These are phyloP conservation scores for Bombus ignitus DNA, from an alignment of 1,140 invertebrate genomes.

Conservation along the genomic window DNA sequence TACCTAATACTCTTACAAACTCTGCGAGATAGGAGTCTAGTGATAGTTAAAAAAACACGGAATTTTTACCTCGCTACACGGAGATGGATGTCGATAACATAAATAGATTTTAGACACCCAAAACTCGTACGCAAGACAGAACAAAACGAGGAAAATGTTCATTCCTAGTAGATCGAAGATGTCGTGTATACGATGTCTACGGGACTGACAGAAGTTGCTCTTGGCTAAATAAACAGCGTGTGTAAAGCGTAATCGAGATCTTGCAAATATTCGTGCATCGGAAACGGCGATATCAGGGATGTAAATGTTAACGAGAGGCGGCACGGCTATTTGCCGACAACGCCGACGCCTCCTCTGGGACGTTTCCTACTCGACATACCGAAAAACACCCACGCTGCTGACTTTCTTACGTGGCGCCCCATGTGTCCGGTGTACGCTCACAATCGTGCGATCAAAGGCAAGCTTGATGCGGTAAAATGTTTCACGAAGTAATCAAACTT, in stretches of 20 bases:
- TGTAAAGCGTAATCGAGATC: slow-evolving; percentile 30
- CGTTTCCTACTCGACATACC: neutral
- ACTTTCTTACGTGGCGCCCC: neutral
- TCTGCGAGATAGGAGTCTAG: neutral
- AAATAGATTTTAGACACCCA: neutral
- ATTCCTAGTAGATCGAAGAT: neutral
- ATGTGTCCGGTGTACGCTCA: too few relatives aligned
- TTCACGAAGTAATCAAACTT: slow-evolving; percentile 32
- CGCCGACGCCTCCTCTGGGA: neutral
- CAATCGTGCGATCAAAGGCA: slow-evolving; percentile 15
- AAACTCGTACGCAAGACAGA: neutral
- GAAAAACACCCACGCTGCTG: neutral
- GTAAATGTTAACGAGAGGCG: slow-evolving; percentile 18
- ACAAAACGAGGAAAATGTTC: neutral
- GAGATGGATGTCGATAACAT: neutral
- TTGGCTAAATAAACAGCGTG: neutral
- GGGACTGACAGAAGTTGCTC: neutral
- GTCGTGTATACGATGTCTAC: neutral
- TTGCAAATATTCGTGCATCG: slow-evolving; percentile 13
- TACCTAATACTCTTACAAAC: neutral
- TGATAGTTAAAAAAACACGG: too few relatives aligned
- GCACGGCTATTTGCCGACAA: neutral
- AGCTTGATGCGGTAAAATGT: neutral
- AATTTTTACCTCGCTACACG: neutral
- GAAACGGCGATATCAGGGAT: neutral